Evolutionary conservation across 2,113 vertebrate genomes (phyloP).

Genomic region (Prionailurus viverrinus): DNA sequence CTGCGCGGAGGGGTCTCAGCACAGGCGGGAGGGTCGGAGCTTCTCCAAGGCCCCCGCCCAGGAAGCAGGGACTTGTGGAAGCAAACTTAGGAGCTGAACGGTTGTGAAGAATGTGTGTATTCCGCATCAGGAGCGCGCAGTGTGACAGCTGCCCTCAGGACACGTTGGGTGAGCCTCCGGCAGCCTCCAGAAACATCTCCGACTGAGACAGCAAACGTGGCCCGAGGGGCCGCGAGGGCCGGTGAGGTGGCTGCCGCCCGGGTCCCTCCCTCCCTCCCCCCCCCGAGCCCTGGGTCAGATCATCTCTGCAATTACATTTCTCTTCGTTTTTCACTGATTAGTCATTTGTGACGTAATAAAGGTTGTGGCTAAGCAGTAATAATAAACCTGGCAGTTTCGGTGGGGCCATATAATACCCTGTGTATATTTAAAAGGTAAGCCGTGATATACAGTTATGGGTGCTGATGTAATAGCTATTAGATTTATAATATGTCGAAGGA

Average conservation of each 20-base stretch:
- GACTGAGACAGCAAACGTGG: background rate
- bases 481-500: constrained; percentile 87
- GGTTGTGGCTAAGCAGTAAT: constrained; percentile 82
- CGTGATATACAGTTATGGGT: constrained; percentile 87
- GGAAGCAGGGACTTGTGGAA: background rate
- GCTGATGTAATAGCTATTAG: constrained; percentile 89
- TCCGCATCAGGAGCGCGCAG: fast-evolving
- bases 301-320: constrained; percentile 75
- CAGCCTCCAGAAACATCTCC: background rate
- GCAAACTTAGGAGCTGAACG: fast-evolving
- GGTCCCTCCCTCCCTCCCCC: background rate
- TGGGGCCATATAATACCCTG: constrained; percentile 81
- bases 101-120: too few relatives aligned
- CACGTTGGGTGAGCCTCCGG: fast-evolving
- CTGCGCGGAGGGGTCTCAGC: background rate
- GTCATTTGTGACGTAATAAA: constrained; percentile 86
- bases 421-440: constrained; percentile 88
- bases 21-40: fast-evolving
- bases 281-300: background rate
- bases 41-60: background rate
- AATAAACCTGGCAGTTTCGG: constrained; percentile 86
- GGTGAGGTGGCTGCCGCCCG: constrained; percentile 14
- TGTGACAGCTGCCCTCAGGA: fast-evolving
- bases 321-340: constrained; percentile 75
- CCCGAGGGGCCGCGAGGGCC: background rate